phyloP scores from a whole-genome alignment of 1,140 invertebrate species.

The Drosophila grimshawi region DNA sequence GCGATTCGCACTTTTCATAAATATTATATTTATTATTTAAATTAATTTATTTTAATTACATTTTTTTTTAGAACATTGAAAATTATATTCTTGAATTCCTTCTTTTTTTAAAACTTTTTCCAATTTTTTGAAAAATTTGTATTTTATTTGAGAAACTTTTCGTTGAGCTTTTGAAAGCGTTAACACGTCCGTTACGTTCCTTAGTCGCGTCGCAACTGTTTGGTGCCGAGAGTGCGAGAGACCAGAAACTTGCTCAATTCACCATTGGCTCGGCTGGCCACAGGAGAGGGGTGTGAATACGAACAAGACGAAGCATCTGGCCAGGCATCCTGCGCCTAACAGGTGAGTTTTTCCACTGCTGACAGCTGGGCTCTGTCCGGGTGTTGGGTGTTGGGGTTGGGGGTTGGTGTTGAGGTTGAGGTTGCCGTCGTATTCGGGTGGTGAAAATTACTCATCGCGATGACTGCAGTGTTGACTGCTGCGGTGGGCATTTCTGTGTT shows the following conservation, averaged over 20 bases:
- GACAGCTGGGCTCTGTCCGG: constrained; percentile 28
- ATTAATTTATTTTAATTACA: neutral
- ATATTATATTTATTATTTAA: neutral
- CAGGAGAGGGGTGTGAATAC: neutral
- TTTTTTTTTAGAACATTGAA: neutral
- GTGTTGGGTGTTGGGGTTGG: constrained; percentile 26
- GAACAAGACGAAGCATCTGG: constrained; percentile 1
- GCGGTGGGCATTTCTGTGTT: constrained; percentile 60
- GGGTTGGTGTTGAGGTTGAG: constrained; percentile 26
- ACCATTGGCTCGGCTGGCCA: constrained; percentile 50
- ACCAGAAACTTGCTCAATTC: constrained; percentile 39
- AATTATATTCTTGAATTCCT: constrained; percentile 1
- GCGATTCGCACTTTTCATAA: neutral
- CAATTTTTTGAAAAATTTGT: constrained; percentile 38
- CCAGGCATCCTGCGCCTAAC: constrained; percentile 69
- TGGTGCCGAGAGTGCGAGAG: constrained; percentile 30
- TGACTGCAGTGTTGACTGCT: constrained; percentile 77
- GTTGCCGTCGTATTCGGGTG: constrained; percentile 29
- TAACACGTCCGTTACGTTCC: constrained; percentile 68
- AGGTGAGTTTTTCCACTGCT: constrained; percentile 62
- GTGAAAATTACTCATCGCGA: constrained; percentile 65
- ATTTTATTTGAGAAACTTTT: constrained; percentile 49
- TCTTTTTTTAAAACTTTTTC: too few relatives aligned
- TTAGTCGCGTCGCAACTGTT: constrained; percentile 78
- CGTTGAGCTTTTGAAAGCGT: constrained; percentile 27